These are phyloP conservation scores for Polyergus mexicanus DNA, from an alignment of 1,140 invertebrate genomes.

Conservation along the genomic window DNA sequence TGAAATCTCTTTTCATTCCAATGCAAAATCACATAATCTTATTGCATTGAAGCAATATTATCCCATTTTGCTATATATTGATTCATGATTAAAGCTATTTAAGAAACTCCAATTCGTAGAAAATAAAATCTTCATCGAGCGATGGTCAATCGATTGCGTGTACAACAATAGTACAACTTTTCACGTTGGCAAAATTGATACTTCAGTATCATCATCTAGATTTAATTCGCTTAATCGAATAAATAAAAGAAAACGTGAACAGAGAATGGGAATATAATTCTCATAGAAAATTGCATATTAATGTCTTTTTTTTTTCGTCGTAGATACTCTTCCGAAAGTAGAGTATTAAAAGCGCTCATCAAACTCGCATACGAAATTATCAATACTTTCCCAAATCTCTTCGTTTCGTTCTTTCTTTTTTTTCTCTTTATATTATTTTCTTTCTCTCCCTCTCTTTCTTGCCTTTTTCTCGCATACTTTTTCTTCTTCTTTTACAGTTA, in stretches of 20 bases:
- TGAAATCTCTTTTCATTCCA: slow-evolving; percentile 1
- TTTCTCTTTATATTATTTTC: slow-evolving; percentile 42
- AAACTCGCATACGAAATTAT: slow-evolving; percentile 46
- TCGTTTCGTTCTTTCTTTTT: slow-evolving; percentile 35
- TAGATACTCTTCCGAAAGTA: slow-evolving; percentile 30
- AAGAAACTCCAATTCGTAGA: background rate
- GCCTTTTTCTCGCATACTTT: slow-evolving; percentile 31
- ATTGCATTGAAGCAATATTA: background rate
- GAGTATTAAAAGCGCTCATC: slow-evolving; percentile 6
- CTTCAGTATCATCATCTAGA: background rate
- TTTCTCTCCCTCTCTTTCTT: slow-evolving; percentile 66
- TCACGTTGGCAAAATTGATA: background rate
- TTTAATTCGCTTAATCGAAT: slow-evolving; percentile 28
- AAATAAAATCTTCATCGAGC: slow-evolving; percentile 21
- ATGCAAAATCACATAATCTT: background rate
- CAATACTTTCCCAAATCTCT: slow-evolving; percentile 28
- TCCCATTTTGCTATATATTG: background rate
- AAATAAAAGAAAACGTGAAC: slow-evolving; percentile 34
- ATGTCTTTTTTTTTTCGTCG: slow-evolving; percentile 18
- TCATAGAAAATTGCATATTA: slow-evolving; percentile 36
- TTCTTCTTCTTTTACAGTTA: slow-evolving; percentile 45
- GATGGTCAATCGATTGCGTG: slow-evolving; percentile 52
- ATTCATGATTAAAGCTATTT: background rate
- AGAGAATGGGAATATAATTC: slow-evolving; percentile 13
- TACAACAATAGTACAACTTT: slow-evolving; percentile 5